Base-by-base conservation (phyloP, 2,797 vertebrate species). In the Danio albolineatus region DNA sequence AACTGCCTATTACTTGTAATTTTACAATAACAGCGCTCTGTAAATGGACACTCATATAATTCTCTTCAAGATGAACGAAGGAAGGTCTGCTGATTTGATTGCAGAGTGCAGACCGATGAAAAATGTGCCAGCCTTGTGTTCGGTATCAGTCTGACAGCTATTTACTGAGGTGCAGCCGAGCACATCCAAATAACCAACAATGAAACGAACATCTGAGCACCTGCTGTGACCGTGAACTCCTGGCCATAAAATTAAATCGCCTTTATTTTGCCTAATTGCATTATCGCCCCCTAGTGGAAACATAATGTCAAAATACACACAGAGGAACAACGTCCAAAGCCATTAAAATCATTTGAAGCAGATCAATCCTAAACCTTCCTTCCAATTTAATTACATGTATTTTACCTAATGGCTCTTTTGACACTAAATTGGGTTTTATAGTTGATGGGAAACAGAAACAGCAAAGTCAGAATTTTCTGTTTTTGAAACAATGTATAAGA, bases 131-230 rank as follows among this genome's bases (percentile, higher is more conserved):
- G 78, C 78, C 80, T 82, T 83, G 65, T 70, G 17, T 61, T 70
- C 28, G 16, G 49, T 74, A 57, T 12, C 62, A 56, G 53, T 73
- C 56, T 88, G 87, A 81, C 87, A 88, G 78, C 73, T 78, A 61
- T 54, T 86, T 80, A 67, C 69, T 62, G 76, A 82, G 80, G 54
- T 38, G 76, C 81, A 72, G 76, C 79, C 88, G 75, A 82, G 60
- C 70, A 75, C 72, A 86, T 87, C 56, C 59, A 83, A 83, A 82
- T 61, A 70, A 36, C 69, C 73, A 83, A 84, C 73, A 76, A 80
- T 80, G 79, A 81, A 69, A 88, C 62, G 84, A 38, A 73, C 72
- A 62, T 59, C 57, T 56, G 49, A 59, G 12, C 70, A 80, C 41
- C 28, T 28, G 28, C 60, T 60, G 67, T 53, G 71, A 21, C 74